Evolutionary conservation across 2,888 invertebrate genomes (phyloP), one percentile per base, ranked within the genome.

Genomic region (Caenorhabditis becei): DNA sequence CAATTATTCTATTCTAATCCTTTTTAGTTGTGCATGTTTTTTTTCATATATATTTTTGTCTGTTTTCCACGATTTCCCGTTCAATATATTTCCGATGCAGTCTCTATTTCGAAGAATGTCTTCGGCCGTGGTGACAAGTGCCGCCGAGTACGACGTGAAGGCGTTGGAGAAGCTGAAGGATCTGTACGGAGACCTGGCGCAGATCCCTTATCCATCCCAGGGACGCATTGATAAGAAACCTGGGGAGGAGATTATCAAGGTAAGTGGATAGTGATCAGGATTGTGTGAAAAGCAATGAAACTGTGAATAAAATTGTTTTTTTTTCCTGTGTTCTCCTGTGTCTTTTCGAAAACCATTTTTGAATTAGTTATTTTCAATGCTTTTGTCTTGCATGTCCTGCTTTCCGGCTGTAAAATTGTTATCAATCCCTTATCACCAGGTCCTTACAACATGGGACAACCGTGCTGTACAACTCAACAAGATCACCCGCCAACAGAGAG

Each of bases 391-490:
- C n/a, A n/a, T n/a, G n/a, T n/a, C n/a, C n/a, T n/a, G n/a, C n/a
- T n/a, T n/a, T n/a, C n/a, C n/a, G n/a, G n/a, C n/a, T n/a, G n/a
- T n/a, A n/a, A n/a, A n/a, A n/a, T n/a, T n/a, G n/a, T n/a, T n/a
- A n/a, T n/a, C n/a, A n/a, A n/a, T n/a, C n/a, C n/a, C n/a, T n/a
- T n/a, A n/a, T n/a, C n/a, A n/a, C n/a, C n/a, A 87, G 86, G 85
- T 89, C 14, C 77, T 81, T 14, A 83, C 87, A 8, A 70, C 83
- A 7, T 89, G 89, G 89, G 80, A 83, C 26, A 89, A 88, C 56
- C 86, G 89, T 0, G 87, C 82, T 26, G 81, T 84, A 24, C 78
- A 80, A 20, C 49, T 89, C 75, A 87, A 88, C 58, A 87, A 89
- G 61, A 24, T 80, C 8, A 67, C 83, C 3, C 67, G 71, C 4